Conservation (phyloP, 1,140 invertebrate genomes). For the Aricia agestis region DNA sequence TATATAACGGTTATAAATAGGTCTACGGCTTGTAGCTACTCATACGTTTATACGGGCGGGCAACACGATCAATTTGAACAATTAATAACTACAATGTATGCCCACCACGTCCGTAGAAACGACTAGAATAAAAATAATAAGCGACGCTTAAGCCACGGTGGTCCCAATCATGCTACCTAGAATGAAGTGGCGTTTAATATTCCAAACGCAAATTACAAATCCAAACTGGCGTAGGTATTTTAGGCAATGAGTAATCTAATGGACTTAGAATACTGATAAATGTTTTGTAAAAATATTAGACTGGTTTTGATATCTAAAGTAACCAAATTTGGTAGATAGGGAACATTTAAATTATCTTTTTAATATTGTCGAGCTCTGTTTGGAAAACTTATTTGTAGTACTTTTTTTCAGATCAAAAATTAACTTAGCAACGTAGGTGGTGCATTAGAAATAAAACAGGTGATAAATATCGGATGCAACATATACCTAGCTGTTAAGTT, state of each 20-base stretch:
- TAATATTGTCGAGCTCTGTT: too few species aligned
- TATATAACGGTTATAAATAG: slow-evolving; percentile 13
- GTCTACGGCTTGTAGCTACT: background rate
- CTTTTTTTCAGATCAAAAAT: background rate
- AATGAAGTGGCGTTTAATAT: background rate
- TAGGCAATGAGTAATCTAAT: background rate
- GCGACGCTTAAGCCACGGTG: background rate
- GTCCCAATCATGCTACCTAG: background rate
- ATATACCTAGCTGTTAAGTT: slow-evolving; percentile 6
- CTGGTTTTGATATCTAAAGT: background rate
- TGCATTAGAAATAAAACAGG: background rate
- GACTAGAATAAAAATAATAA: slow-evolving; percentile 10
- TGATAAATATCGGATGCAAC: slow-evolving; percentile 4
- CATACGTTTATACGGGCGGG: background rate
- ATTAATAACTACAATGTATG: slow-evolving; percentile 13
- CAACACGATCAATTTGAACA: background rate
- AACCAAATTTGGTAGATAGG: too few species aligned
- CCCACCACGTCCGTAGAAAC: background rate
- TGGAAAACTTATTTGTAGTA: too few species aligned
- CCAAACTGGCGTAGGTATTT: background rate
- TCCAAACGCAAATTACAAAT: slow-evolving; percentile 5
- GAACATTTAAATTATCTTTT: too few species aligned
- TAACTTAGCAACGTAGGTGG: background rate
- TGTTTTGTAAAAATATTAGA: background rate
- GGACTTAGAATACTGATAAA: background rate